Percentiles rank a stretch among this genome's conserved stretches.
Conservation (phyloP, 2,888 invertebrate species). For the Metellina segmentata region DNA sequence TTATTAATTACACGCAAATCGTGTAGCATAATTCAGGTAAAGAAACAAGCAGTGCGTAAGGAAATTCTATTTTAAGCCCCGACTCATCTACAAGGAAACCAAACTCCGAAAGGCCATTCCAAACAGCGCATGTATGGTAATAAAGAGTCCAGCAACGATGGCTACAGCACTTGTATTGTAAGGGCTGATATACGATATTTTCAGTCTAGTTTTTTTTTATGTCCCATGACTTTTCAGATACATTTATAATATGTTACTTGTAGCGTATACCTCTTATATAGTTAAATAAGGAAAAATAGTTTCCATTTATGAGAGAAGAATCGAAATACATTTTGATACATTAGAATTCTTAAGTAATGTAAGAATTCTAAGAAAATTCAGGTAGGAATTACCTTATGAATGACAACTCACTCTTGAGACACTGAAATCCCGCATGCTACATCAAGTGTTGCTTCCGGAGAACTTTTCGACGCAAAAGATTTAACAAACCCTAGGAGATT, state of each 20-base stretch:
- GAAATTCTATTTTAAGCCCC: too few relatives aligned
- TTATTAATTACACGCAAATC: neutral
- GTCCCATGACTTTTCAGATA: too few relatives aligned
- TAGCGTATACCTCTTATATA: neutral
- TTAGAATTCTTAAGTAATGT: neutral
- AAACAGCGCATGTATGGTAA: neutral
- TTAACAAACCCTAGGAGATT: neutral
- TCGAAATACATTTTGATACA: too few relatives aligned
- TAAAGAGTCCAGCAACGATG: neutral
- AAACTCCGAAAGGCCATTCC: neutral
- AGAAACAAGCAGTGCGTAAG: neutral
- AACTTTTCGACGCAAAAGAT: neutral
- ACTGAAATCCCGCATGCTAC: too few relatives aligned
- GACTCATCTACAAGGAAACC: too few relatives aligned
- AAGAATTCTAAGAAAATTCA: too few relatives aligned
- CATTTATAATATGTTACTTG: too few relatives aligned
- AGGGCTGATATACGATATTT: conserved; percentile 34
- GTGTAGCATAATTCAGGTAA: neutral
- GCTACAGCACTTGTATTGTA: neutral
- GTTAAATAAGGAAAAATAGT: too few relatives aligned
- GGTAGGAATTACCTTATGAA: too few relatives aligned
- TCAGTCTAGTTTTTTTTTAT: neutral
- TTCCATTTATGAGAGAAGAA: neutral
- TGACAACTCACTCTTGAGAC: neutral
- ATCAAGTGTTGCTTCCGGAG: too few relatives aligned